A percentile compares a stretch with the other conserved stretches of the same genome.
Conservation (phyloP, 30 jellyfish, hydroid and myxozoan genomes). For the Sanderia malayensis region DNA sequence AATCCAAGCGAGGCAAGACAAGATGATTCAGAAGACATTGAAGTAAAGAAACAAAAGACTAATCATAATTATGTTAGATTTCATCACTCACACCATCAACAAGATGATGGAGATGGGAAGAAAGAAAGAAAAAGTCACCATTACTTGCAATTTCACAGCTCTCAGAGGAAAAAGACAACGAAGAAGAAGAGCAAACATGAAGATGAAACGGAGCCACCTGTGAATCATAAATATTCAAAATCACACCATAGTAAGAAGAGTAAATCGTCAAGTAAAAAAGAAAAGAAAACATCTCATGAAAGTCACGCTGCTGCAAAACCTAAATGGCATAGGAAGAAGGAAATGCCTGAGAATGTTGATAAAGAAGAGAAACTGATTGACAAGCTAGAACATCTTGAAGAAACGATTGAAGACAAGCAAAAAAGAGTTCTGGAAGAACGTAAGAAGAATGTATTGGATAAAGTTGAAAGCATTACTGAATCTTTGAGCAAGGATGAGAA, state of each 20-base stretch:
- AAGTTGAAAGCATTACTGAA: conserved; percentile 37
- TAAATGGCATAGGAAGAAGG: conserved; percentile 13
- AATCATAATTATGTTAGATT: not conserved
- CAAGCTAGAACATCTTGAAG: conserved; percentile 56
- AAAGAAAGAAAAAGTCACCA: conserved; percentile 9
- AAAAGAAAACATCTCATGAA: conserved; percentile 3
- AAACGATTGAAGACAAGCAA: conserved; percentile 46
- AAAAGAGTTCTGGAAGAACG: conserved; percentile 33
- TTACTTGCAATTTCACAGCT: not conserved
- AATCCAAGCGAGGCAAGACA: too few species aligned
- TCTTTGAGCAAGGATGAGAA: conserved; percentile 13
- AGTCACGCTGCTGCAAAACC: not conserved
- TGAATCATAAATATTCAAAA: not conserved
- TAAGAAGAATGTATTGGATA: conserved; percentile 39
- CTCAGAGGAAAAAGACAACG: not conserved
- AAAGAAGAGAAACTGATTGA: conserved; percentile 48
- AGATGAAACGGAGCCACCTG: not conserved
- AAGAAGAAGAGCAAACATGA: not conserved
- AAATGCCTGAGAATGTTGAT: not conserved
- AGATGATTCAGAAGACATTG: not conserved
- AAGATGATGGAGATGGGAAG: not conserved
- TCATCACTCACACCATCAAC: not conserved
- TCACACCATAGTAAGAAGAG: not conserved
- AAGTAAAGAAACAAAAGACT: not conserved
- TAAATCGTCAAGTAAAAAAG: not conserved